Evolutionary conservation across 1,140 invertebrate genomes (phyloP).

Genomic region (Anoplolepis gracilipes): DNA sequence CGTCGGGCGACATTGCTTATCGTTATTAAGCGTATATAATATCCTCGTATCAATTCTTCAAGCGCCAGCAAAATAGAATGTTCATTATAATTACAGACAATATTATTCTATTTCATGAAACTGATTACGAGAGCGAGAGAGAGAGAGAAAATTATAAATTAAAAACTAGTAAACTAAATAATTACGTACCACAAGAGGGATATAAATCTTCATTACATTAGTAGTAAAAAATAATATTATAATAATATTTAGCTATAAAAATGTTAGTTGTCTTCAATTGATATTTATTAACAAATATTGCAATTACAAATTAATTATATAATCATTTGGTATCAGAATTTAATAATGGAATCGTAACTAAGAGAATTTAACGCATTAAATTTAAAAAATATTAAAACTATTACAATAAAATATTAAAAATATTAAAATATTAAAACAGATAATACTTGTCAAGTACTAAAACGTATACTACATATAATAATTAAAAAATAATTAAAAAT

Average conservation of each 20-base stretch:
- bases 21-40: slow-evolving; percentile 11
- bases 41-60: slow-evolving; percentile 19
- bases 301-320: background rate
- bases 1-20: slow-evolving; percentile 43
- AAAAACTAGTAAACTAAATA: background rate
- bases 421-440: background rate
- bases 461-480: background rate
- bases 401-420: too few species aligned
- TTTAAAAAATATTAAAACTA: background rate
- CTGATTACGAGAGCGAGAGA: too few species aligned
- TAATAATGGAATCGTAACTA: background rate
- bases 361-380: background rate
- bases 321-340: background rate
- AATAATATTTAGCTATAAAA: background rate
- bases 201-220: background rate
- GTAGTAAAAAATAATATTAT: background rate
- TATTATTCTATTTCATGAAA: background rate
- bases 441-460: background rate
- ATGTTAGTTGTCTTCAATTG: background rate
- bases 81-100: slow-evolving; percentile 19
- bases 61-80: slow-evolving; percentile 30
- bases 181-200: background rate
- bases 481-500: background rate
- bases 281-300: background rate
- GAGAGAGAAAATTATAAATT: background rate